Percentiles rank a stretch among this genome's conserved stretches.
These are phyloP conservation scores for Muraenolepis orangiensis DNA, from an alignment of 2,797 vertebrate genomes.

Conservation along the genomic window DNA sequence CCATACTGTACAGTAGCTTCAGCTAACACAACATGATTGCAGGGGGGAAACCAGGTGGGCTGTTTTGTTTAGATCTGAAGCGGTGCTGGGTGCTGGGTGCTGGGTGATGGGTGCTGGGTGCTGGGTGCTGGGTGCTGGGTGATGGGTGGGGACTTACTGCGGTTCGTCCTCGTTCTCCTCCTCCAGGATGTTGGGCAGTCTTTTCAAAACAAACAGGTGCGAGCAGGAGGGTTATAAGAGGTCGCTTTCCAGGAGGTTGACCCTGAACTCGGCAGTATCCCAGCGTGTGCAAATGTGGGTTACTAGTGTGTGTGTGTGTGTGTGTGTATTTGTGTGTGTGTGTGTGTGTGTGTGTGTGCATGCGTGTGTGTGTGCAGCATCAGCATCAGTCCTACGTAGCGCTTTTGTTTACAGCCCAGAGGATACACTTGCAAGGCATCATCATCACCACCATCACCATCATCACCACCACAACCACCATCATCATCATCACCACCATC, in stretches of 20 bases:
- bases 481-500: background rate
- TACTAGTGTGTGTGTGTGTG: background rate
- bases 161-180: conserved; percentile 78
- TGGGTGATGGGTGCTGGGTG: background rate
- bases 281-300: background rate
- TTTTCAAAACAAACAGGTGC: conserved; percentile 54
- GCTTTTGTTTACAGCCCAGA: conserved; percentile 22
- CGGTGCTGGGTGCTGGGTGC: too few species aligned
- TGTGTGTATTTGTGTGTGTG: conserved; percentile 4
- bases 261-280: background rate
- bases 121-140: background rate
- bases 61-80: background rate
- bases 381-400: conserved; percentile 12
- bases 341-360: background rate
- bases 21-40: background rate
- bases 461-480: background rate
- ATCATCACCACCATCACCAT: background rate
- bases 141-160: conserved; percentile 65
- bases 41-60: background rate
- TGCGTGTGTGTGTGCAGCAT: background rate
- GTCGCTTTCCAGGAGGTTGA: background rate
- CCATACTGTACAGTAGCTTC: too few species aligned
- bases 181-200: conserved; percentile 77
- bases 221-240: conserved; percentile 25
- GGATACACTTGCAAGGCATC: background rate